Evolutionary conservation across 1,140 invertebrate genomes (phyloP).

Genomic region (Drosophila oshimai): DNA sequence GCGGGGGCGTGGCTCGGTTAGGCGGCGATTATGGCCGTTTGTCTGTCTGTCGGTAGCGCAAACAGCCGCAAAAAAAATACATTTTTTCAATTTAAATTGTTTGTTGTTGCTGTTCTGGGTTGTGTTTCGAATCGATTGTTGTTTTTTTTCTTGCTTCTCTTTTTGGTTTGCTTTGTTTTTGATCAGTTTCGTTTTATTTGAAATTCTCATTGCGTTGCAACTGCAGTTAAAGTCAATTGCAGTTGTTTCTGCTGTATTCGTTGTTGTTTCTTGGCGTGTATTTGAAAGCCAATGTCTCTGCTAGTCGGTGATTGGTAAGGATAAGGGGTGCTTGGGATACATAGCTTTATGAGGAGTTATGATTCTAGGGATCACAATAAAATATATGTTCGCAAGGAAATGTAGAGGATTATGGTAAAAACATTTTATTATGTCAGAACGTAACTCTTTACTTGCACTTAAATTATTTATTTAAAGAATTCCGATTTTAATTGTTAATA

Average conservation of each 20-base stretch:
- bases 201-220: conserved; percentile 49
- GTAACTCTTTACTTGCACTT: too few relatives aligned
- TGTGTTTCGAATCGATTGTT: conserved; percentile 39
- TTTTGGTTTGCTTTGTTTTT: conserved; percentile 4
- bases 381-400: neutral
- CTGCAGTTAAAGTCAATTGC: conserved; percentile 52
- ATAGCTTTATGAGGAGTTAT: neutral
- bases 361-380: neutral
- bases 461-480: too few relatives aligned
- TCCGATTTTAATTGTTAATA: too few relatives aligned
- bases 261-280: conserved; percentile 27
- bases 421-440: too few relatives aligned
- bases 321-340: conserved; percentile 21
- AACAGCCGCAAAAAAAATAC: conserved; percentile 31
- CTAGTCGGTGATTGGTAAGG: conserved; percentile 20
- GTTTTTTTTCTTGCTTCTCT: neutral
- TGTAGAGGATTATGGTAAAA: neutral
- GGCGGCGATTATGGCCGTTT: conserved; percentile 59
- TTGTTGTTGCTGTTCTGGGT: conserved; percentile 50
- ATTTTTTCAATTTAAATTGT: conserved; percentile 72
- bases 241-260: conserved; percentile 13
- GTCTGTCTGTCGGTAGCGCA: conserved; percentile 43
- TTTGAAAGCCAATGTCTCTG: conserved; percentile 53
- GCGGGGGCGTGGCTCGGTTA: neutral
- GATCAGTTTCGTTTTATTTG: conserved; percentile 35